Evolutionary conservation across 2,888 invertebrate genomes (phyloP), one percentile per base, ranked within the genome.

Genomic region (Drosophila neotestacea): DNA sequence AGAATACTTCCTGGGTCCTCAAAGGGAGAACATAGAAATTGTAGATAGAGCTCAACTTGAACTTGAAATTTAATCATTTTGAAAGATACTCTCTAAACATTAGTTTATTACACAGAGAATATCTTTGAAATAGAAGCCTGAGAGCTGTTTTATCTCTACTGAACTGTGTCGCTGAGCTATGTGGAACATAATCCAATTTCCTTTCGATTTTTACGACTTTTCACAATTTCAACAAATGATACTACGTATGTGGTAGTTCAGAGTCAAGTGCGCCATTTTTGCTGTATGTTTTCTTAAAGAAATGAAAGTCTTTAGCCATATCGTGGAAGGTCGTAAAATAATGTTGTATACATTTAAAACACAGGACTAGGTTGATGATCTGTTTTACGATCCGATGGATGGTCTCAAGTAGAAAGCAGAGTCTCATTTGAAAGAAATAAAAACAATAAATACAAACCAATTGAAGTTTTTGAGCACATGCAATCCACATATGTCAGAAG

Each of bases 361-460:
- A 84, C 70, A 83, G 89, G 87, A 86, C 84, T 74, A 73, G 22
- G 22, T 34, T 60, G 55, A 58, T 58, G 73, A 76, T 61, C 83
- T 52, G 67, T 85, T 84, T 85, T 81, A 85, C 88, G 88, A 85
- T 77, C 44, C 48, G 63, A 36, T 60, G 42, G 48, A 47, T 38
- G 30, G 61, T 48, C 69, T 84, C 69, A 74, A 56, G 79, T 69
- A 79, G 79, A 75, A 79, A 79, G 60, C 75, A 70, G 75, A 60
- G 67, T 63, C 85, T 82, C 89, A 85, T 85, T 85, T 88, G 73
- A 85, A 82, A 76, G 82, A 85, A 85, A 85, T 85, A 89, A 85
- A 89, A 89, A 85, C 89, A 89, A 86, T 88, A 71, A 83, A 70
- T 85, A 70, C 70, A 70, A 73, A 69, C 47, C 82, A 83, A 83